phyloP scores from a whole-genome alignment of 2,888 invertebrate species.

The Brachyopa scutellaris region DNA sequence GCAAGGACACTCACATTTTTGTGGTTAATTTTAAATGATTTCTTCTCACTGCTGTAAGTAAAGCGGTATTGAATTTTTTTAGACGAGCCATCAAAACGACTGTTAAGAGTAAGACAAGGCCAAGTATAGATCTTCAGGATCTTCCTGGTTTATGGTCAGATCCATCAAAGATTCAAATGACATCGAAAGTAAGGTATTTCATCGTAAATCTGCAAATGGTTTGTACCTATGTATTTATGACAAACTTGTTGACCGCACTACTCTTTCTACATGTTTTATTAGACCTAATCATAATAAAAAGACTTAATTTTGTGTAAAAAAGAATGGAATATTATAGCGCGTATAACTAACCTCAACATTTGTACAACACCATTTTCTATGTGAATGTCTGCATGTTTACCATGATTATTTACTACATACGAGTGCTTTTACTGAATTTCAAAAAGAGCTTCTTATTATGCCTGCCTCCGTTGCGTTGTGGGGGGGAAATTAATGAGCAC shows the following conservation, averaged over 20 bases:
- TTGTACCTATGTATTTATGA: no score
- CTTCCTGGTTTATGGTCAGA: no score
- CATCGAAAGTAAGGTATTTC: no score
- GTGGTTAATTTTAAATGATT: neutral
- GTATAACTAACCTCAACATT: neutral
- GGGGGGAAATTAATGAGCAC: constrained; percentile 1
- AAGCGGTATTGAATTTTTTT: neutral
- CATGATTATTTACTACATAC: neutral
- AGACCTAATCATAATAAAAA: no score
- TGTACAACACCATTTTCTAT: neutral
- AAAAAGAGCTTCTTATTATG: neutral
- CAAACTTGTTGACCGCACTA: no score
- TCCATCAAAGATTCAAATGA: no score
- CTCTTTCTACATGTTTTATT: no score
- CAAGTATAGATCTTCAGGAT: no score
- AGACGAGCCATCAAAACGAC: constrained; percentile 6
- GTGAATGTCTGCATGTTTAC: neutral
- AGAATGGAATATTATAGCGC: neutral
- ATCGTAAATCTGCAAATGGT: no score
- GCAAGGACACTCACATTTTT: neutral
- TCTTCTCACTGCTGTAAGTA: neutral
- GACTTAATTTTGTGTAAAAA: neutral
- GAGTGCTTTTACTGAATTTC: no score
- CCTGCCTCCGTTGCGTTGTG: neutral
- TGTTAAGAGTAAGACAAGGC: neutral